Conservation (phyloP, 2,888 invertebrate genomes). For the Lasioglossum leucozonium region DNA sequence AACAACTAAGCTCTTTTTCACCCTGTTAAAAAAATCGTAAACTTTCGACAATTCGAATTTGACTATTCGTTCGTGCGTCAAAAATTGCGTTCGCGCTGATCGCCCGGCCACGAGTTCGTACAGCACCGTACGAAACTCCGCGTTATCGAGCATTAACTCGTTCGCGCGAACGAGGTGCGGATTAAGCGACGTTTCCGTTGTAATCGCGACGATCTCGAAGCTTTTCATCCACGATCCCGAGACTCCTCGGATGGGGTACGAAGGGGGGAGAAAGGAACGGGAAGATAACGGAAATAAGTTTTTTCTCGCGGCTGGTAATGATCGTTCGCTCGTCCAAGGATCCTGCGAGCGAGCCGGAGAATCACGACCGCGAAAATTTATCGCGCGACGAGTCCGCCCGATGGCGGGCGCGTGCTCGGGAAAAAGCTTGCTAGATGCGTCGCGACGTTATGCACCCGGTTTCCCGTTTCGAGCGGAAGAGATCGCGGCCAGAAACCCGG, state of each 20-base stretch:
- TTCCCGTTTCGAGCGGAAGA: conserved; percentile 16
- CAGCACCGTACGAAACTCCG: too few species aligned
- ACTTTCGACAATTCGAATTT: too few species aligned
- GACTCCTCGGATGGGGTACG: not conserved
- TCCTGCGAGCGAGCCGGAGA: conserved; percentile 13
- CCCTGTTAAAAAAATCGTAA: too few species aligned
- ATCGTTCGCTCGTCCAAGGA: conserved; percentile 35
- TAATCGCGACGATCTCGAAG: not conserved
- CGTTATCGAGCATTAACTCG: not conserved
- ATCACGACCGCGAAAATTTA: conserved; percentile 63
- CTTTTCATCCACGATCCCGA: not conserved
- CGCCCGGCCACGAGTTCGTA: too few species aligned
- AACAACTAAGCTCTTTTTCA: too few species aligned
- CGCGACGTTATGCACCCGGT: conserved; percentile 10
- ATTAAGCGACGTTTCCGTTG: not conserved
- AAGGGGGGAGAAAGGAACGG: not conserved
- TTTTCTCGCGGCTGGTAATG: not conserved
- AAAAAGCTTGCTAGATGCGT: conserved; percentile 35
- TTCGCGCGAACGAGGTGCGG: not conserved
- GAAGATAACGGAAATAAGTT: conserved; percentile 10
- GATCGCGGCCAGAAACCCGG: conserved; percentile 10
- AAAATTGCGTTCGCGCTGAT: too few species aligned
- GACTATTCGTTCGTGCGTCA: too few species aligned
- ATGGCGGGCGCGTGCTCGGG: conserved; percentile 31
- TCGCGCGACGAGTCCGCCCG: conserved; percentile 53